Conservation (phyloP, 2,113 vertebrate species). For the Saimiri boliviensis region DNA sequence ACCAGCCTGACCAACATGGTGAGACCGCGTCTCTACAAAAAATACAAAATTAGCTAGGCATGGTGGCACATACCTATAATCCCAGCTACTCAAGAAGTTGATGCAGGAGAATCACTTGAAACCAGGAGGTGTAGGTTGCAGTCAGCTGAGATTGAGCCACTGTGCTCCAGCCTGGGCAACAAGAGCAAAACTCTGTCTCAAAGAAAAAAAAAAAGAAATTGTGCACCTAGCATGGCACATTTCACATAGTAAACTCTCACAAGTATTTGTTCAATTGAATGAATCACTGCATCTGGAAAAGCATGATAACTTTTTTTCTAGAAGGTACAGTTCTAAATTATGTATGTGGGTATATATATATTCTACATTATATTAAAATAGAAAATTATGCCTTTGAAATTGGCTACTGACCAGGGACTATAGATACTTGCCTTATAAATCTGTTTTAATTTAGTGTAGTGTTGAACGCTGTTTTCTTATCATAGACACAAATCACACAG, state of each 20-base stretch:
- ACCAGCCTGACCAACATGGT: too few relatives aligned
- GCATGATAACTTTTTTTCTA: not conserved
- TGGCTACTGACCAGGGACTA: not conserved
- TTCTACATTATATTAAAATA: not conserved
- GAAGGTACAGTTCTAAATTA: not conserved
- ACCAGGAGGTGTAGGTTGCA: too few relatives aligned
- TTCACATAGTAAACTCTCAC: not conserved
- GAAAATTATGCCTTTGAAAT: slow-evolving; percentile 7
- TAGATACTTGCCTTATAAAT: not conserved
- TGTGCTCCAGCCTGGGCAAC: too few relatives aligned
- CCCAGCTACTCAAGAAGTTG: too few relatives aligned
- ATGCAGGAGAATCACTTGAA: too few relatives aligned
- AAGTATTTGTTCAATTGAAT: not conserved
- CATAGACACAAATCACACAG: not conserved
- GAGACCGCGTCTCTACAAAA: too few relatives aligned
- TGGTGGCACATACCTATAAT: too few relatives aligned
- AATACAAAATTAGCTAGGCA: too few relatives aligned
- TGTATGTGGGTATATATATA: not conserved
- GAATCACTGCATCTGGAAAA: not conserved
- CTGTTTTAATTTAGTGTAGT: not conserved
- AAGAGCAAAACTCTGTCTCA: too few relatives aligned
- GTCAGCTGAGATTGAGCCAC: too few relatives aligned
- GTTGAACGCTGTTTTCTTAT: not conserved
- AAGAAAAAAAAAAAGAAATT: too few relatives aligned
- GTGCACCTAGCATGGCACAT: not conserved